These are phyloP conservation scores for Unio pictorum DNA, from an alignment of 2,888 invertebrate genomes.

Conservation along the genomic window DNA sequence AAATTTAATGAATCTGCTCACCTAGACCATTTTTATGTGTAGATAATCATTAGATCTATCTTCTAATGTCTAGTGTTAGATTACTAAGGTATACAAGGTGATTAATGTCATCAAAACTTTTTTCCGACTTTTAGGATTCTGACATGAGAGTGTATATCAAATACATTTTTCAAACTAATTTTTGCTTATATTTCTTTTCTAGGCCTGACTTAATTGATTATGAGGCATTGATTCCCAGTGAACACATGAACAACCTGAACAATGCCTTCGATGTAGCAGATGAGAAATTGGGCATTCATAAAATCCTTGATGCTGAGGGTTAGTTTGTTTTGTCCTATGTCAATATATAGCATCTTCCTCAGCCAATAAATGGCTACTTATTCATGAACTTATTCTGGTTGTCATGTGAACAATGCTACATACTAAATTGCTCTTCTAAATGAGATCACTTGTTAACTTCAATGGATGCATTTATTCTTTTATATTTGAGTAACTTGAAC, in stretches of 20 bases:
- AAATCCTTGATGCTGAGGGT: slow-evolving; percentile 75
- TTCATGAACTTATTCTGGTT: background rate
- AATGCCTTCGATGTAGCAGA: slow-evolving; percentile 97
- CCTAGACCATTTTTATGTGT: too few species aligned
- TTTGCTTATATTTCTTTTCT: slow-evolving; percentile 19
- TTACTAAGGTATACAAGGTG: too few species aligned
- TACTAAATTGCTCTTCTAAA: too few species aligned
- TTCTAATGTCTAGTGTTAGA: too few species aligned
- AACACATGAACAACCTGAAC: slow-evolving; percentile 95
- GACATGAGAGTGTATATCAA: slow-evolving; percentile 1
- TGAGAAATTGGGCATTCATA: slow-evolving; percentile 91
- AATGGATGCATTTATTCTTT: too few species aligned
- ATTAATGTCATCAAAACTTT: too few species aligned
- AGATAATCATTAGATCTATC: too few species aligned
- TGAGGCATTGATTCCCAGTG: slow-evolving; percentile 83
- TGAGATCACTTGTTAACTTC: too few species aligned
- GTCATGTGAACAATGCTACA: background rate
- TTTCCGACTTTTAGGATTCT: background rate
- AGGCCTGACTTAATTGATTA: slow-evolving; percentile 95
- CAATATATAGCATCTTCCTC: background rate
- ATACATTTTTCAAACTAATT: background rate
- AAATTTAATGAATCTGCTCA: too few species aligned
- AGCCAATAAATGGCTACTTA: background rate
- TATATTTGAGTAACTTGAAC: too few species aligned
- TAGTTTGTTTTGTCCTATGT: background rate